Evolutionary conservation across 2,888 invertebrate genomes (phyloP).

Genomic region (Drosophila kuntzei): DNA sequence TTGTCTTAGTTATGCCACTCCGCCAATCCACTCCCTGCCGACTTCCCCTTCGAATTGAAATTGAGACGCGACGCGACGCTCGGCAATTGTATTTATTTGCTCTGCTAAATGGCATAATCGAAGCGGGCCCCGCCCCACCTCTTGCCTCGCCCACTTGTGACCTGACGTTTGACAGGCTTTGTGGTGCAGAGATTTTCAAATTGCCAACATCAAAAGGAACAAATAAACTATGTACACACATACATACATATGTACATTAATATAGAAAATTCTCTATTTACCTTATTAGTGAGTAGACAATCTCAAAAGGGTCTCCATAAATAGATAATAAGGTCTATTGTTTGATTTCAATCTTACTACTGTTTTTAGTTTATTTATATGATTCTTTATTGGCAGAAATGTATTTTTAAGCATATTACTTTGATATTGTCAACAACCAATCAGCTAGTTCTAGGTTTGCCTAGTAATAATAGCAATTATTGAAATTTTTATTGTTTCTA

Average conservation of each 20-base stretch:
- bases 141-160: slow-evolving; percentile 1
- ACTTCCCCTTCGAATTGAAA: slow-evolving; percentile 56
- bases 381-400: background rate
- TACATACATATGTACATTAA: background rate
- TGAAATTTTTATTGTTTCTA: background rate
- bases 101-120: slow-evolving; percentile 78
- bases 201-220: slow-evolving; percentile 46
- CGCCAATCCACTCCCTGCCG: slow-evolving; percentile 2
- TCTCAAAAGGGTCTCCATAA: slow-evolving; percentile 16
- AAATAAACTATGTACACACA: slow-evolving; percentile 38
- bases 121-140: slow-evolving; percentile 27
- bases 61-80: slow-evolving; percentile 70
- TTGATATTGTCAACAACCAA: background rate
- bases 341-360: slow-evolving; percentile 11
- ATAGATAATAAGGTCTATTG: slow-evolving; percentile 17
- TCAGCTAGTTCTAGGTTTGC: background rate
- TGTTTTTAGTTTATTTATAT: background rate
- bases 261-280: slow-evolving; percentile 28
- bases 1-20: slow-evolving; percentile 68
- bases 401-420: background rate
- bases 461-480: no score
- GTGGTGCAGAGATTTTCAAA: slow-evolving; percentile 55
- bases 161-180: slow-evolving; percentile 43
- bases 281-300: slow-evolving; percentile 38
- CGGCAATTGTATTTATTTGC: slow-evolving; percentile 79